Evolutionary conservation across 2,797 vertebrate genomes (phyloP), one percentile per base, ranked within the genome.

Genomic region (Heterohyrax brucei): DNA sequence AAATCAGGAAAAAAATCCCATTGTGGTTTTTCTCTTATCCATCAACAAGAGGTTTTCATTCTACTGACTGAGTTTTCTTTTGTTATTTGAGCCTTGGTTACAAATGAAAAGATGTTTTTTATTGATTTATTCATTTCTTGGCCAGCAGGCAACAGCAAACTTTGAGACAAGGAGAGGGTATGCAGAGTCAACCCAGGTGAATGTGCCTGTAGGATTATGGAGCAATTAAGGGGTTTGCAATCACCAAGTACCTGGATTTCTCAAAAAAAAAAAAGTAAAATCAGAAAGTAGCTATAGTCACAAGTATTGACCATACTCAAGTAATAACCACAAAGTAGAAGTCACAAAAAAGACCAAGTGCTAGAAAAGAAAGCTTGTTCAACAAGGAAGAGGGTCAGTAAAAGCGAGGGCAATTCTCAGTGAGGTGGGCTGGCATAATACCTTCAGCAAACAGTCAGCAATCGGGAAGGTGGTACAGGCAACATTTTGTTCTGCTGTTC

Each of bases 61-160:
- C 46, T 28, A 39, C 33, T 26, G 39, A 82, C 39, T 1, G 30
- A 61, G 24, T 0, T 85, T 77, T 39, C 8, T 68, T 72, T 48
- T 62, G 82, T 78, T 70, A n/a, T 16, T 24, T 72, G 44, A 39
- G 33, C 33, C 85, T 90, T 68, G 18, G 1, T 48, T 82, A 89
- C 68, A 87, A 85, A 94, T 44, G 48, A 53, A 89, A 39, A 81
- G 77, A 30, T 59, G 4, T 19, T 94, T 94, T 94, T 89, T 75
- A 50, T 59, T 10, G 26, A 75, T 77, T 50, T n/a, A 5, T 44
- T 62, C n/a, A 73, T 88, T 78, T 81, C 66, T 79, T 44, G 72
- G 89, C 22, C 33, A 83, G 16, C 30, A 66, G 64, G 72, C 88
- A 76, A 72, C 9, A 75, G 56, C 7, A 93, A 79, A 75, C 53